These are phyloP conservation scores for Regulus satrapa DNA, from an alignment of 2,113 vertebrate genomes.

Conservation along the genomic window DNA sequence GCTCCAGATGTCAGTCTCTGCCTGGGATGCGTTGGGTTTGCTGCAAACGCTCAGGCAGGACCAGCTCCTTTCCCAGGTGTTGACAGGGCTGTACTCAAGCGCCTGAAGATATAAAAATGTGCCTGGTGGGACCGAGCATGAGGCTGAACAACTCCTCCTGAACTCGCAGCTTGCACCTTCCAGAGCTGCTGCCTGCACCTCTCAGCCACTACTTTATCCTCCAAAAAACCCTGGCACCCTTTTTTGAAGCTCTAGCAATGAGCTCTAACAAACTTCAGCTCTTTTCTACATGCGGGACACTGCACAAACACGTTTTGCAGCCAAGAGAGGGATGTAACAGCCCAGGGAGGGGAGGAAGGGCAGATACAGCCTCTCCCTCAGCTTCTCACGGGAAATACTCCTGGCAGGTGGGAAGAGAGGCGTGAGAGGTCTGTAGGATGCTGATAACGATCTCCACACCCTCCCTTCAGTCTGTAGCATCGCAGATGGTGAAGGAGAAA, in stretches of 20 bases:
- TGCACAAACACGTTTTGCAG: rapidly evolving
- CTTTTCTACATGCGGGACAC: rapidly evolving
- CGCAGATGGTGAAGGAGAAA: rapidly evolving
- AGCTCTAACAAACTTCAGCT: neutral
- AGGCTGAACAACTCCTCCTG: neutral
- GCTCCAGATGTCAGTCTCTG: neutral
- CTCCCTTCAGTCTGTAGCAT: neutral
- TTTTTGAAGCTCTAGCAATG: neutral
- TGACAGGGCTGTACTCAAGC: constrained; percentile 1
- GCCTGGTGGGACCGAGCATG: rapidly evolving
- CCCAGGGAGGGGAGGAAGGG: neutral
- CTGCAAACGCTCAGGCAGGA: neutral
- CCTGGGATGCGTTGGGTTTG: neutral
- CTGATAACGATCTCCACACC: rapidly evolving
- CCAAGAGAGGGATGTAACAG: neutral
- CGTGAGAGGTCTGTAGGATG: neutral
- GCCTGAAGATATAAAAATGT: neutral
- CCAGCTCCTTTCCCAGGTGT: neutral
- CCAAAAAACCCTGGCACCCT: neutral
- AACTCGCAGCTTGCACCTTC: neutral
- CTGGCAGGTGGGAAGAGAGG: rapidly evolving
- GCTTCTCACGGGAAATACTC: neutral
- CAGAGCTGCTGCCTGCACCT: neutral
- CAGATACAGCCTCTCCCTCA: neutral
- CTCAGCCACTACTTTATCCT: neutral